A percentile compares a stretch with the other conserved stretches of the same genome.
These are phyloP conservation scores for Labroides dimidiatus DNA, from an alignment of 2,797 vertebrate species.

Conservation along the genomic window DNA sequence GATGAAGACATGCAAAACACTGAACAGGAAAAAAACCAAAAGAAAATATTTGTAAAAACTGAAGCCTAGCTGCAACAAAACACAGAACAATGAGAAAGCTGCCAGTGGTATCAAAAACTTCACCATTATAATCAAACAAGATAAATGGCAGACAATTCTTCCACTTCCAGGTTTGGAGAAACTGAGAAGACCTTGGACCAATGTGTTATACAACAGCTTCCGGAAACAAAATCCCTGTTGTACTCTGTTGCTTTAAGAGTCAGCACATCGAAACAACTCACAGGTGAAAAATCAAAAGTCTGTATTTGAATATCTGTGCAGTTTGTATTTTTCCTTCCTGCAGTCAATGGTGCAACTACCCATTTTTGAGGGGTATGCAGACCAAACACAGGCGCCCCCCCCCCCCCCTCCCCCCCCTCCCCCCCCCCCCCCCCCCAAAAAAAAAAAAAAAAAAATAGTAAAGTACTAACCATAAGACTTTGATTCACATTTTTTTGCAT, in stretches of 20 bases:
- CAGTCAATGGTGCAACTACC: no score
- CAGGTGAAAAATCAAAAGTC: neutral
- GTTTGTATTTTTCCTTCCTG: slow-evolving; percentile 18
- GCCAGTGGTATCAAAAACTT: no score
- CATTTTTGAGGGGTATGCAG: no score
- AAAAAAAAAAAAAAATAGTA: no score
- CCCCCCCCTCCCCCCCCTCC: no score
- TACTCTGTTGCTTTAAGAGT: no score
- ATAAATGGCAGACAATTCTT: neutral
- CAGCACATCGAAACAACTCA: slow-evolving; percentile 3
- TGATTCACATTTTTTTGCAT: no score
- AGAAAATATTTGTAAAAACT: no score
- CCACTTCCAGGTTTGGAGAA: neutral
- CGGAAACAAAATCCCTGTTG: neutral
- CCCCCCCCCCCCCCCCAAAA: no score
- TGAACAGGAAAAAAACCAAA: neutral
- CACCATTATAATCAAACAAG: no score
- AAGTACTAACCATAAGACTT: no score
- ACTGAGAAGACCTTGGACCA: slow-evolving; percentile 6
- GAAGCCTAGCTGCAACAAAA: accelerated
- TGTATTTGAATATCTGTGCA: slow-evolving; percentile 16
- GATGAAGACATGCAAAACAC: neutral
- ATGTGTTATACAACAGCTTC: slow-evolving; percentile 8
- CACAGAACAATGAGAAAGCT: neutral
- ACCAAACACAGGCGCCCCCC: no score